Evolutionary conservation across 2,888 invertebrate species (phyloP), one percentile per base, ranked within the genome.

Genomic region (Parelbella ahira): DNA sequence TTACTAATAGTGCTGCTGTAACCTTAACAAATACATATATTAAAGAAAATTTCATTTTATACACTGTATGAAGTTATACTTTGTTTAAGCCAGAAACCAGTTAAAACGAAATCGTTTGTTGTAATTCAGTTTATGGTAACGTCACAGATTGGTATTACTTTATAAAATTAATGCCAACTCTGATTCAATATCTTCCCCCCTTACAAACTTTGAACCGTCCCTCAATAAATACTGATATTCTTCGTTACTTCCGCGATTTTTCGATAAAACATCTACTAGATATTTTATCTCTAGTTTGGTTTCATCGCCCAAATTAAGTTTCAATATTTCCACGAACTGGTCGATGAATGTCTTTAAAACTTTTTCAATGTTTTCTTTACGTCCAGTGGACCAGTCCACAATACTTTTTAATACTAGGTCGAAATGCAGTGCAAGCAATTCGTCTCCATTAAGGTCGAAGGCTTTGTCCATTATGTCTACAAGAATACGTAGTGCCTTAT

Each of bases 391-490:
- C 66, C 68, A 70, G 2, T 48, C 32, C 4, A 36, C 49, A 1
- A 71, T 36, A 1, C 44, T 47, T 6, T 51, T 47, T 1, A 56
- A 41, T 0, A 50, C 38, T 1, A 51, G 53, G 43, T 55, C 53
- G 27, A 63, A 55, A 12, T 58, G 56, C 13, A 64, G 50, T 0
- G 36, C 18, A 1, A 63, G 33, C 0, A 63, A 1, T 1, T 62
- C 59, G 5, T 59, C 51, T 0, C 51, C 58, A 2, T 45, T 29
- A 21, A 28, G 4, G 8, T 34, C 37, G 29, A 70, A 61, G 0
- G 68, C 53, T 52, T 57, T 61, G 23, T 76, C 67, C 4, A 75
- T 45, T 1, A 77, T 59, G 42, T 73, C 70, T 3, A 72, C 8
- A 2, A 75, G 41, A 18, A 73, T 58, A 4, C 58, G 49, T 0